Evolutionary conservation across 2,797 vertebrate species (phyloP), one percentile per base, ranked within the genome.

Genomic region (Molossus molossus): DNA sequence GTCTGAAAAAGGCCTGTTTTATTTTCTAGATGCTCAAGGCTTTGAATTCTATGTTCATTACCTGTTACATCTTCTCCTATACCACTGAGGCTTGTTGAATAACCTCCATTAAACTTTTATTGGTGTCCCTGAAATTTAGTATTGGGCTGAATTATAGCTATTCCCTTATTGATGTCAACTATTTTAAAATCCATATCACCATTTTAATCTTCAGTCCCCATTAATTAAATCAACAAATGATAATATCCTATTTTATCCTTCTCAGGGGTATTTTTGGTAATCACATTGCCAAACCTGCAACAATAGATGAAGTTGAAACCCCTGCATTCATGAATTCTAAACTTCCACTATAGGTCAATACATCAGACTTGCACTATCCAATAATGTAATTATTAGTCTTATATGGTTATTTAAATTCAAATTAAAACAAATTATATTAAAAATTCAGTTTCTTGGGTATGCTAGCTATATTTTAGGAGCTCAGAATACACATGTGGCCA

Each of bases 101-200:
- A 6, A 99, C 99, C 97, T 99, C 99, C 99, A 99, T 99, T 65
- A 99, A 81, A 99, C 98, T 98, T 99, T 99, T 82, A 99, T 98
- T 90, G 99, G 99, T 97, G 99, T 98, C 87, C 98, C 99, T 92
- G 99, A 92, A 99, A 99, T 97, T 99, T 99, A 82, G 99, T 98
- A 95, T 99, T 99, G 94, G 98, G 99, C 99, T 99, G 98, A 97
- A 99, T 98, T 55, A 99, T 98, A 97, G 98, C 99, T 98, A 99
- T 99, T 91, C 99, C 99, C 97, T 99, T 99, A 96, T 73, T 99
- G 86, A 99, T 99, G 89, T 99, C 99, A 8, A 99, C 99, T 98
- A 99, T 97, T 98, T 99, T 99, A 98, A 99, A 99, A 98, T 99
- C 99, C 99, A 99, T 99, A 97, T 99, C 99, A 95, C 99, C 99